Evolutionary conservation across 2,797 vertebrate species (phyloP), one percentile per base, ranked within the genome.

Genomic region (Mastacembelus armatus): DNA sequence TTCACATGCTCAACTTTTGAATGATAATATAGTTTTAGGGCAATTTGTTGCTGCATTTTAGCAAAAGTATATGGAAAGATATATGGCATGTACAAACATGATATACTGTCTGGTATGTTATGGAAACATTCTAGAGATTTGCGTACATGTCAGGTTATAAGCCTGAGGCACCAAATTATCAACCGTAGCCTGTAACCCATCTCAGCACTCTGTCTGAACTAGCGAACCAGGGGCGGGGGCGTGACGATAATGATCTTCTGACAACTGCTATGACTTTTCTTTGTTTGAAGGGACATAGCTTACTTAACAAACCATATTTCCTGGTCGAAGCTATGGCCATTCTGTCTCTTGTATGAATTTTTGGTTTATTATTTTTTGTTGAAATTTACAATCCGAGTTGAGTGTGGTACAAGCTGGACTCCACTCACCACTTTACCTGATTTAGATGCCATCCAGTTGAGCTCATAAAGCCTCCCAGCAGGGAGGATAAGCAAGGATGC

Each of bases 321-420:
- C 59, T 78, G 32, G 77, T 72, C 22, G 30, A 43, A 62, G 47
- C 49, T 49, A 70, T 5, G 61, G 44, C 65, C 47, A 60, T 33
- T 65, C 58, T 30, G 64, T 19, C 55, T 73, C 75, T 65, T 78
- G 51, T 66, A 78, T 83, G 64, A 78, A 56, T 77, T 84, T 75
- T 75, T 51, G 83, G 64, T 88, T 91, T 86, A 71, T 85, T 51
- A 76, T 74, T 49, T 44, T 50, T 69, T 57, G 51, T 80, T 78
- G 71, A 87, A 85, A 74, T 83, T 73, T 54, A 75, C 14, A 76
- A 66, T 59, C 59, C 52, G 68, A 63, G 61, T 62, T 70, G 39
- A 29, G 48, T 60, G 54, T 64, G 39, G 50, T n/a, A 43, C 32
- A 52, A 66, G 48, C 73, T 56, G 48, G 33, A 40, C 61, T 84